Percentiles rank a stretch among this genome's conserved stretches.
phyloP scores from a whole-genome alignment of 2,797 vertebrate genomes.

The Helarctos malayanus region DNA sequence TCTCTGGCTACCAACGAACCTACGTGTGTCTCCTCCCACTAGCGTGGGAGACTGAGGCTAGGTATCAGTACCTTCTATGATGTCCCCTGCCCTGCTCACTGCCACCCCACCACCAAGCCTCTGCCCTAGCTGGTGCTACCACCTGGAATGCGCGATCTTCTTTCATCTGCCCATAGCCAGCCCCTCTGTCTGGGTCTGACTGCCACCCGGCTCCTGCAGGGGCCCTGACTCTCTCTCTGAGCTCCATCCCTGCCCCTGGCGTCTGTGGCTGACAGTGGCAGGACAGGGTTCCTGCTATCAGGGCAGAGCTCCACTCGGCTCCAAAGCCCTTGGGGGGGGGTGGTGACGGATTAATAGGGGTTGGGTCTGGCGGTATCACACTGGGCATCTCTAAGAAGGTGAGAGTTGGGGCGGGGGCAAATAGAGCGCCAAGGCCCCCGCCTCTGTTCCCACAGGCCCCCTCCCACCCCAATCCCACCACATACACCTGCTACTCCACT shows the following conservation, averaged over 20 bases:
- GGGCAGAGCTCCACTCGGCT: neutral
- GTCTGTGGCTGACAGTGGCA: neutral
- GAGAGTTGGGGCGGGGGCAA: accelerated
- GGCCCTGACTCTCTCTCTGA: neutral
- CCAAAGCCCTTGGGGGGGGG: neutral
- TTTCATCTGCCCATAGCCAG: accelerated
- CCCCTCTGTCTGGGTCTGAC: neutral
- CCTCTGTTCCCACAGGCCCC: neutral
- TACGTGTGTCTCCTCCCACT: neutral
- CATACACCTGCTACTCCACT: neutral
- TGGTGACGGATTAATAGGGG: accelerated
- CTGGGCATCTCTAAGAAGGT: too few species aligned
- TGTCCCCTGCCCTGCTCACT: too few species aligned
- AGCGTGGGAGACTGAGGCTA: neutral
- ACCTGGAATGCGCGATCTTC: accelerated
- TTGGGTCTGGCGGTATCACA: neutral
- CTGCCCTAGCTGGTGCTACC: neutral
- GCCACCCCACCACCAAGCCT: neutral
- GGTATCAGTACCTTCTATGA: neutral
- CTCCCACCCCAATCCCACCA: neutral
- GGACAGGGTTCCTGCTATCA: neutral
- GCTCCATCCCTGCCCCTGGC: neutral
- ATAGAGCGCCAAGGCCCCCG: neutral
- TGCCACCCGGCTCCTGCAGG: neutral
- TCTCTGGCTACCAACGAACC: neutral